Base-by-base conservation (phyloP, 2,888 invertebrate species). In the Mycalesis mineus region DNA sequence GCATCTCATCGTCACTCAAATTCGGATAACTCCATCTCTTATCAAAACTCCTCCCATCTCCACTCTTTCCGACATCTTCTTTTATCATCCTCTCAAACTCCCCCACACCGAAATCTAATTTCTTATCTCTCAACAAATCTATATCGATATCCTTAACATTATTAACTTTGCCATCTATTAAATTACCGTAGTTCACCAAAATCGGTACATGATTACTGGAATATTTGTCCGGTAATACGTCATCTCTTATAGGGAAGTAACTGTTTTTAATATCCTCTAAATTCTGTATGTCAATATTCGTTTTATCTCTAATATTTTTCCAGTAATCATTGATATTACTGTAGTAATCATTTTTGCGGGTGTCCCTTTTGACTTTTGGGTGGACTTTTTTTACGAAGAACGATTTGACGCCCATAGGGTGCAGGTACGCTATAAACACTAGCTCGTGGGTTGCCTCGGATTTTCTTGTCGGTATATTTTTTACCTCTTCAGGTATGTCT, bases 341-440 rank as follows among this genome's bases (percentile, higher is more conserved):
- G 14, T 71, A 72, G n/a, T 75, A 67, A 7, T 68, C 61, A 22
- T 58, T 54, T 39, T 62, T 58, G 9, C 52, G 41, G 1, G 54
- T 33, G 8, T 72, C 68, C 6, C 81, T 60, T 54, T 76, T 82
- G 0, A 36, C 1, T 50, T 68, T 70, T 1, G 31, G 37, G n/a
- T 14, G 54, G 0, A 36, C 48, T 0, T 66, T 62, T 63, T 75
- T 80, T 0, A 94, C 73, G 65, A 91, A 93, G 65, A 91, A 94
- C 0, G 93, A 91, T 68, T 92, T 92, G 66, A 92, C 92, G 7
- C 94, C 95, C 0, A 95, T 76, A 0, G 95, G 94, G 1, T 95
- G 71, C 2, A 92, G 76, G 3, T 78, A 69, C 0, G 94, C 94
- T n/a, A 90, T 69, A 74, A 97, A 97, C 0, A 96, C 84, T 0